Evolutionary conservation across 2,888 invertebrate species (phyloP), one percentile per base, ranked within the genome.

Genomic region (Habrosyne pyritoides): DNA sequence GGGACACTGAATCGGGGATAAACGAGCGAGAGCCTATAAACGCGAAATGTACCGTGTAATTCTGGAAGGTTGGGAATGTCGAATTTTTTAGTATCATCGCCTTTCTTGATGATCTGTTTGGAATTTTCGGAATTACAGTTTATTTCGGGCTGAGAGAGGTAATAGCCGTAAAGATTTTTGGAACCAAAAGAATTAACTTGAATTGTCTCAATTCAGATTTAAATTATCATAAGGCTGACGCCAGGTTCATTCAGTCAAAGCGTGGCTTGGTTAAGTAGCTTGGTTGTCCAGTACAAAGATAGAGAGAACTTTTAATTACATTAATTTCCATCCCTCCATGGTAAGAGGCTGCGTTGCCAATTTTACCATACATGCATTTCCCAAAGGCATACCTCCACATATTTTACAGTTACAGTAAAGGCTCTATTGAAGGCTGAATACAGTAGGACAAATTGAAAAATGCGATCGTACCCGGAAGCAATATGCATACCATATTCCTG

Each of bases 381-480:
- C 36, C 36, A 1, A n/a, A 42, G 42, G 42, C 12, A 18, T 18
- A 5, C 8, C 18, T 18, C 42, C 42, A 36, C 36, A 21, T 55
- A 53, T 62, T 62, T 59, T 56, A 53, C 52, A 53, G 33, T 33
- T 18, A 10, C 26, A 26, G 50, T 28, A 21, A 50, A 50, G 26
- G 28, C 47, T 21, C 49, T 22, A 56, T 56, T 53, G 52, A 50
- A 54, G 52, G 49, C 53, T 57, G 52, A 54, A 54, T 61, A 46
- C 63, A 67, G 54, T 52, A 64, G 64, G 70, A 69, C 74, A 78
- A 83, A 83, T 83, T 81, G 81, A 83, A 81, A 83, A 80, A 82
- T 81, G 73, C 67, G 70, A 75, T 77, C 67, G 74, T 52, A 62
- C 66, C 63, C 63, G 66, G 66, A 57, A 64, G 72, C 82, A 79